These are phyloP conservation scores for Acanthococcus lagerstroemiae DNA, from an alignment of 2,888 invertebrate species.

Conservation along the genomic window DNA sequence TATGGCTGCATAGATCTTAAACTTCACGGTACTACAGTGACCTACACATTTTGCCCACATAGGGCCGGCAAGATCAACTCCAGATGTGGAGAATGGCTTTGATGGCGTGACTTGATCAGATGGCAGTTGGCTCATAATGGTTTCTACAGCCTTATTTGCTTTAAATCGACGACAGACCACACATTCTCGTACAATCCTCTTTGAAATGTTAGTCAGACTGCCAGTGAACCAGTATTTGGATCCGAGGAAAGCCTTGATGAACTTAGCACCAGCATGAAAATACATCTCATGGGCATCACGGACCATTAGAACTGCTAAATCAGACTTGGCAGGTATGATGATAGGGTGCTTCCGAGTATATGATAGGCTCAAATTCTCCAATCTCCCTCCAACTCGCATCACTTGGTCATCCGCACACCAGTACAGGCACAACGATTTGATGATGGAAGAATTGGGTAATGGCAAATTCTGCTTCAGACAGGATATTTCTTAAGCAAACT, in stretches of 20 bases:
- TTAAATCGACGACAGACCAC: neutral
- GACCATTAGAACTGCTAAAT: neutral
- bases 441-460: too few species aligned
- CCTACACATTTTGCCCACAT: neutral
- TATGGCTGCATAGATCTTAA: slow-evolving; percentile 35
- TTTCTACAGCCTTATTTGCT: neutral
- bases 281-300: neutral
- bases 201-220: neutral
- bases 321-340: neutral
- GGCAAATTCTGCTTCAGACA: too few species aligned
- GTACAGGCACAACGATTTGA: too few species aligned
- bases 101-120: neutral
- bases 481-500: too few species aligned
- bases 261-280: neutral
- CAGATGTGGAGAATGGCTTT: neutral
- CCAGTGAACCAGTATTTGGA: neutral
- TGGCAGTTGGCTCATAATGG: neutral
- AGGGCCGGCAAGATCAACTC: slow-evolving; percentile 5
- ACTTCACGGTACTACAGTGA: neutral
- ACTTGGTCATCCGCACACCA: too few species aligned
- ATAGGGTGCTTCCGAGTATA: neutral
- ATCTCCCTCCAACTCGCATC: neutral
- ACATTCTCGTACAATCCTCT: neutral
- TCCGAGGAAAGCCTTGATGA: neutral
- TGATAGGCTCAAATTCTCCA: neutral